Evolutionary conservation across 2,888 invertebrate genomes (phyloP), one percentile per base, ranked within the genome.

Genomic region (Tetranychus truncatus): DNA sequence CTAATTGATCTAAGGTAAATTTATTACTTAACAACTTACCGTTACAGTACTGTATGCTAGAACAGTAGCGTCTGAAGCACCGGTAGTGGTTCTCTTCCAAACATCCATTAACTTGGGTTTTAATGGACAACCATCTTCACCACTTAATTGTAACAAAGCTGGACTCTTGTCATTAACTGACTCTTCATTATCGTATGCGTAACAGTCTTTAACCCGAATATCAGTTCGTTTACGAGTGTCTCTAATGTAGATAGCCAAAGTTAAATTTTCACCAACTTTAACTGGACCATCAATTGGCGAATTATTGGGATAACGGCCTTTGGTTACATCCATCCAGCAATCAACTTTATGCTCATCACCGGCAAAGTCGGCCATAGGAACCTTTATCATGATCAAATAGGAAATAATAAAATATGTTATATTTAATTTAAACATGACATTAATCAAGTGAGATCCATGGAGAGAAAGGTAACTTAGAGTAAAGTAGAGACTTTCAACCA

Each of bases 121-220:
- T 34, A 79, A 75, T n/a, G 81, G 80, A 76, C 80, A 80, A n/a
- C 80, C 80, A 66, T 79, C 77, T 65, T 78, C 76, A 73, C 79
- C 79, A 24, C 79, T 80, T 71, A 80, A 77, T 73, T 80, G 79
- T 24, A 80, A 76, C 72, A 75, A 44, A 73, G 77, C 75, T 45
- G 79, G 77, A 76, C 76, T 77, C 72, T 77, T 77, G n/a, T 78
- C 75, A 75, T 87, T 86, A 79, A 75, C 75, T 1, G 88, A 88
- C 76, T 87, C 85, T n/a, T 77, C 75, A 76, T 84, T 77, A 73
- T 79, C 79, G 72, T 77, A 80, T 0, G 89, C 89, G 87, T 88
- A 89, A 79, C 89, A 89, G 80, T 89, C 89, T 76, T 88, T 85
- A 55, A 89, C 88, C 80, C 86, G 86, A 7, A 89, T 82, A 80